Percentiles rank a stretch among this genome's conserved stretches.
Conservation (phyloP, 2,113 vertebrate genomes). For the Sakesphorus luctuosus region DNA sequence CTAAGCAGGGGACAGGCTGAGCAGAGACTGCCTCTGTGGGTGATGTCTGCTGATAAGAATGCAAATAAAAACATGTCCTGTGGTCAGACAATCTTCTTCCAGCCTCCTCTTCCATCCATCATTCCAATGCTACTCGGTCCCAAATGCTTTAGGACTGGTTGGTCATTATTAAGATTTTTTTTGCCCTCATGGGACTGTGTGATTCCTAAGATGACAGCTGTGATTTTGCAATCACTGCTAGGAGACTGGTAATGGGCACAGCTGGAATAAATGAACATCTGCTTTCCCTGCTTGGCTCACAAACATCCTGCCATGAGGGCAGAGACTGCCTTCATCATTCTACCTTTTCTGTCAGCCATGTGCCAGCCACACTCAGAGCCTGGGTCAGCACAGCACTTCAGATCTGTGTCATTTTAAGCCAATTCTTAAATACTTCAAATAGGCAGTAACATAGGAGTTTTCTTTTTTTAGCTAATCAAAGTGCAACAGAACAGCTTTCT, state of each 20-base stretch:
- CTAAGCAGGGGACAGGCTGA: background rate
- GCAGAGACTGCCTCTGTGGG: background rate
- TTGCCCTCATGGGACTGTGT: background rate
- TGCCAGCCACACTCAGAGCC: background rate
- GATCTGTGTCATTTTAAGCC: background rate
- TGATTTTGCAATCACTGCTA: background rate
- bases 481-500: background rate
- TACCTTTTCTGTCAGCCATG: background rate
- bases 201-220: background rate
- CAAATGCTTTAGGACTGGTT: background rate
- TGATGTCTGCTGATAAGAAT: background rate
- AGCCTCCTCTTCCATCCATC: background rate
- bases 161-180: background rate
- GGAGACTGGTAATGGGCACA: background rate
- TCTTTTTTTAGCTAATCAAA: background rate
- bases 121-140: background rate
- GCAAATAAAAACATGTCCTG: background rate
- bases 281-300: background rate
- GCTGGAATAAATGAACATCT: background rate
- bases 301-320: background rate
- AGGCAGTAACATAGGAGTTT: background rate
- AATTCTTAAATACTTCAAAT: background rate
- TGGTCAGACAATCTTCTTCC: background rate
- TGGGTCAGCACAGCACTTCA: background rate
- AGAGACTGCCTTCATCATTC: background rate